These are phyloP conservation scores for Brachionus paranguensis DNA, from an alignment of 1,140 invertebrate genomes.

Conservation along the genomic window DNA sequence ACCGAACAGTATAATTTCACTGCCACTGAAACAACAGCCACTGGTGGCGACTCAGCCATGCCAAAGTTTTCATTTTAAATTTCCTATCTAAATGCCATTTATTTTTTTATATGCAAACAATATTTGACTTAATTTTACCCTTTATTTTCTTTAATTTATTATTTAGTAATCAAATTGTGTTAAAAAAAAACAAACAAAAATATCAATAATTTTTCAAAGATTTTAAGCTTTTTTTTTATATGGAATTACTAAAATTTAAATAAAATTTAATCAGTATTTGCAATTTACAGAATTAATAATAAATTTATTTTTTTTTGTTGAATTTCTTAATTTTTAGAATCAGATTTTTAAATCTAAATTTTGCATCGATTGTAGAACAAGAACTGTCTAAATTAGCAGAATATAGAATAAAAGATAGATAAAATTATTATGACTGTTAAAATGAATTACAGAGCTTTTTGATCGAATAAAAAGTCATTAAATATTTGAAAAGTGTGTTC, in stretches of 20 bases:
- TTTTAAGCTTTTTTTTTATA: neutral
- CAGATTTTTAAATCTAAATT: too few relatives aligned
- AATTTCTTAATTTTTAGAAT: too few relatives aligned
- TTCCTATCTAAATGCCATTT: neutral
- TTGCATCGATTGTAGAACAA: too few relatives aligned
- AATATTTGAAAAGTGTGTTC: too few relatives aligned
- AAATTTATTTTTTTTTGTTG: neutral
- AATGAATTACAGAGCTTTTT: too few relatives aligned
- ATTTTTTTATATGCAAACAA: constrained; percentile 4
- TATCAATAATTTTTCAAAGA: neutral
- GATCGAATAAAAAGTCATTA: too few relatives aligned
- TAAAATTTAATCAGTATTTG: neutral
- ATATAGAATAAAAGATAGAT: too few relatives aligned
- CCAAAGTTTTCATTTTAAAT: constrained; percentile 31
- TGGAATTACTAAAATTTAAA: neutral
- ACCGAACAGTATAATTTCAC: constrained; percentile 32
- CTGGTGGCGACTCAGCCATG: constrained; percentile 6
- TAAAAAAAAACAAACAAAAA: neutral
- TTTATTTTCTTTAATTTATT: neutral
- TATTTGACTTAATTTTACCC: neutral
- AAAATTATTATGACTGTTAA: too few relatives aligned
- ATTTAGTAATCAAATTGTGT: neutral
- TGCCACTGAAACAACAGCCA: neutral
- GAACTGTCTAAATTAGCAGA: too few relatives aligned
- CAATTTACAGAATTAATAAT: neutral